These are phyloP conservation scores for Periophthalmodon schlosseri DNA, from an alignment of 2,113 vertebrate genomes.

Conservation along the genomic window DNA sequence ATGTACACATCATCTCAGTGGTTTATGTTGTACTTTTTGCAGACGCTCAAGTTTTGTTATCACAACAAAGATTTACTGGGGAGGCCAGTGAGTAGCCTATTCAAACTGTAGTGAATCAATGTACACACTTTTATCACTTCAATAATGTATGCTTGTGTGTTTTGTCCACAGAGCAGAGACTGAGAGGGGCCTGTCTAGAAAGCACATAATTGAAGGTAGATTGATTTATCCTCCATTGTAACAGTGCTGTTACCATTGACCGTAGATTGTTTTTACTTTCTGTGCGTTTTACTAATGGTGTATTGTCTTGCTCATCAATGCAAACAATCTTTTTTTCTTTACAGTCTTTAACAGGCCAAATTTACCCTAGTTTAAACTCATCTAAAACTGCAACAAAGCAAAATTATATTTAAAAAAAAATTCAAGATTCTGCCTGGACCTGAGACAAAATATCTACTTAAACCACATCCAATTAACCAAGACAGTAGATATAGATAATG, in stretches of 20 bases:
- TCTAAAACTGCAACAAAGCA: neutral
- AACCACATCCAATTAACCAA: no score
- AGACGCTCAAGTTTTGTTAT: constrained; percentile 88
- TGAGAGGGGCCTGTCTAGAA: constrained; percentile 88
- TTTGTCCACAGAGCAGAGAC: constrained; percentile 84
- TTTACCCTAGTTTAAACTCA: neutral
- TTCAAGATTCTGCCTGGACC: no score
- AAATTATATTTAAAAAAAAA: neutral
- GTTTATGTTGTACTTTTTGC: constrained; percentile 25
- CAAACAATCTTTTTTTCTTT: neutral
- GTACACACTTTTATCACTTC: constrained; percentile 12
- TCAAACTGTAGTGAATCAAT: neutral
- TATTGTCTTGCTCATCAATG: neutral
- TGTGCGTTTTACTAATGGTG: neutral
- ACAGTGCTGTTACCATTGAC: neutral
- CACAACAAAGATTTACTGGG: constrained; percentile 93
- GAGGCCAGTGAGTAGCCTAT: constrained; percentile 86
- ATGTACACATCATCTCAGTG: neutral
- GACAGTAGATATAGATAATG: no score
- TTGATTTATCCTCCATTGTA: neutral
- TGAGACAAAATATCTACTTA: no score
- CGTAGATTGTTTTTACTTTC: neutral
- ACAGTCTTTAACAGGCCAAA: no score
- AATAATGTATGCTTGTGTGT: constrained; percentile 33
- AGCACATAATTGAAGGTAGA: constrained; percentile 93